A percentile compares a stretch with the other conserved stretches of the same genome.
Evolutionary conservation across 2,888 invertebrate species (phyloP).

Genomic region (Trachelus stipa): DNA sequence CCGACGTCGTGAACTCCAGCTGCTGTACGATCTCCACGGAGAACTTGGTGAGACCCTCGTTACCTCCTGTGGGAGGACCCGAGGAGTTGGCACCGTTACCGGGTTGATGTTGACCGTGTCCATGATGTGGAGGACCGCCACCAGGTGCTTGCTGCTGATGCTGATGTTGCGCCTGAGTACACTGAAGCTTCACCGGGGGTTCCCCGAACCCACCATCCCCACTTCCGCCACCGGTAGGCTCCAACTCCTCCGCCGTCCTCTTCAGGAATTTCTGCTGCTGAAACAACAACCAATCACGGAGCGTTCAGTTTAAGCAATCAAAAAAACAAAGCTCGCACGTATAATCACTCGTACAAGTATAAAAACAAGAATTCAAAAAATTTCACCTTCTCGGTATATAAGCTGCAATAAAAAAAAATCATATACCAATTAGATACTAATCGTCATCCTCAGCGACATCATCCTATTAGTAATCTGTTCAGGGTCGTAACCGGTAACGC

Average conservation of each 20-base stretch:
- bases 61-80: conserved; percentile 50
- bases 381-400: no score
- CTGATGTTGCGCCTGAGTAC: conserved; percentile 70
- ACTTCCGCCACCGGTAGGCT: conserved; percentile 65
- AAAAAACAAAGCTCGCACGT: no score
- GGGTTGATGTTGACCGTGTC: conserved; percentile 53
- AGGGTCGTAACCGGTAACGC: no score
- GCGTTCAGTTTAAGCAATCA: no score
- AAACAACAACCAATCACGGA: conserved; percentile 43
- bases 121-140: conserved; percentile 53
- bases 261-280: conserved; percentile 90
- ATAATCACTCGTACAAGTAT: no score
- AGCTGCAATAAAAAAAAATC: no score
- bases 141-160: conserved; percentile 60
- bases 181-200: conserved; percentile 81
- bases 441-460: no score
- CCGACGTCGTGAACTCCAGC: conserved; percentile 88
- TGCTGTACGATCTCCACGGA: conserved; percentile 94
- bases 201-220: conserved; percentile 72
- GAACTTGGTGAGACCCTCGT: conserved; percentile 75
- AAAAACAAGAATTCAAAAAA: no score
- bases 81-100: conserved; percentile 51
- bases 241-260: conserved; percentile 78
- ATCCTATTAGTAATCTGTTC: no score
- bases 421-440: no score